Evolutionary conservation across 2,113 vertebrate genomes (phyloP).

Genomic region (Plectropomus leopardus): DNA sequence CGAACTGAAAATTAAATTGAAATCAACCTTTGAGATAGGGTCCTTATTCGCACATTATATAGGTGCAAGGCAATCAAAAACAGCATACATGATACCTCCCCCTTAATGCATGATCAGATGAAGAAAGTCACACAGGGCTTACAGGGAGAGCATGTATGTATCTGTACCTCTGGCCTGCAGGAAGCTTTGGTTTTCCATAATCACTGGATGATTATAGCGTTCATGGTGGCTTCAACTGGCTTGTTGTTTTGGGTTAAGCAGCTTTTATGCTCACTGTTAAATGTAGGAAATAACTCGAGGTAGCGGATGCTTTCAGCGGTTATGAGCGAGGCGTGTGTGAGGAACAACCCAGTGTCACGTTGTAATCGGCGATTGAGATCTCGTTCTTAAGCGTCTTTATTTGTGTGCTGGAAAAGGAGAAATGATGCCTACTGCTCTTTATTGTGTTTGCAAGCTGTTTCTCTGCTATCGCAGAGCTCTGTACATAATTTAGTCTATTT

Average conservation of each 20-base stretch:
- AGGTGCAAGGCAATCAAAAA: too few species aligned
- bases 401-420: slow-evolving; percentile 44
- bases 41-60: too few species aligned
- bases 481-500: slow-evolving; percentile 74
- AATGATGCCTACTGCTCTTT: slow-evolving; percentile 51
- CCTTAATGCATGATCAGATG: not conserved
- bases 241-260: slow-evolving; percentile 70
- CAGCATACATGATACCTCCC: too few species aligned
- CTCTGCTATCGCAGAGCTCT: slow-evolving; percentile 30
- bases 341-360: slow-evolving; percentile 26
- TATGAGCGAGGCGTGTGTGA: slow-evolving; percentile 25
- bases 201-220: slow-evolving; percentile 58
- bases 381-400: slow-evolving; percentile 52
- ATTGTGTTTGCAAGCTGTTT: slow-evolving; percentile 73
- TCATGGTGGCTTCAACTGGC: slow-evolving; percentile 37
- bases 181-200: slow-evolving; percentile 13
- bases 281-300: slow-evolving; percentile 34
- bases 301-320: slow-evolving; percentile 16
- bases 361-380: slow-evolving; percentile 35
- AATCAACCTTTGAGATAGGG: too few species aligned
- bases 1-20: too few species aligned
- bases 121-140: not conserved
- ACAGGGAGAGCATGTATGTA: slow-evolving; percentile 48
- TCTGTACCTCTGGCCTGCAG: slow-evolving; percentile 69
- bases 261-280: slow-evolving; percentile 48